These are phyloP conservation scores for Natator depressus DNA, from an alignment of 2,113 vertebrate genomes.

Conservation along the genomic window DNA sequence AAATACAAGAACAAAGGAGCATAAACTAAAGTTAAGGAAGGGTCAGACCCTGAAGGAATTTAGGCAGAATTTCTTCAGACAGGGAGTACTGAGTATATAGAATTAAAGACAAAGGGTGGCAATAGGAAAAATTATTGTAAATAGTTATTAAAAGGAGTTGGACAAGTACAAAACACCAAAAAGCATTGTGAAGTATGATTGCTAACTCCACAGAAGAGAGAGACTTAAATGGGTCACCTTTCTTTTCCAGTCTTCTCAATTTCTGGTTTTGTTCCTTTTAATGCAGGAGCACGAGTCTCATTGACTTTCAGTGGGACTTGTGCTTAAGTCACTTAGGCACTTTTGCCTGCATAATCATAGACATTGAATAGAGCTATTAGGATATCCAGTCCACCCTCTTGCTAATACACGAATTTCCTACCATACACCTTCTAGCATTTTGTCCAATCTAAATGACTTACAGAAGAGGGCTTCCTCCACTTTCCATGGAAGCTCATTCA, in stretches of 20 bases:
- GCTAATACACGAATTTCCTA: background rate
- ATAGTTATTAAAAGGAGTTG: conserved; percentile 51
- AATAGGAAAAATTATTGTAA: conserved; percentile 46
- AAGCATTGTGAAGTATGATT: background rate
- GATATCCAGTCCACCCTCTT: background rate
- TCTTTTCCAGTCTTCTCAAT: conserved; percentile 14
- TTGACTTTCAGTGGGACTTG: background rate
- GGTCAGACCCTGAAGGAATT: conserved; percentile 83
- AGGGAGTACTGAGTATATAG: conserved; percentile 73
- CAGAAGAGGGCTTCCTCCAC: conserved; percentile 41
- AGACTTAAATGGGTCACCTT: conserved; percentile 7
- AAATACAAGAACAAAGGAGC: conserved; percentile 82
- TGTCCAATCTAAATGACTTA: conserved; percentile 35
- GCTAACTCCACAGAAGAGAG: conserved; percentile 37
- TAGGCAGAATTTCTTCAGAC: conserved; percentile 78
- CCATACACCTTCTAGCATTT: conserved; percentile 17
- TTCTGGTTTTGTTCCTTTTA: conserved; percentile 7
- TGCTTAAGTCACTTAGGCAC: background rate
- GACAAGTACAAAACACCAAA: conserved; percentile 11
- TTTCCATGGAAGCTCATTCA: conserved; percentile 43
- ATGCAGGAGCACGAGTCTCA: background rate
- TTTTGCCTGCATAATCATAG: background rate
- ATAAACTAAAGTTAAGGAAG: conserved; percentile 81
- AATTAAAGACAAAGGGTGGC: conserved; percentile 72
- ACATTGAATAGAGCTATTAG: background rate